Evolutionary conservation across 2,888 invertebrate species (phyloP), one percentile per base, ranked within the genome.

Genomic region (Eurytoma adleriae): DNA sequence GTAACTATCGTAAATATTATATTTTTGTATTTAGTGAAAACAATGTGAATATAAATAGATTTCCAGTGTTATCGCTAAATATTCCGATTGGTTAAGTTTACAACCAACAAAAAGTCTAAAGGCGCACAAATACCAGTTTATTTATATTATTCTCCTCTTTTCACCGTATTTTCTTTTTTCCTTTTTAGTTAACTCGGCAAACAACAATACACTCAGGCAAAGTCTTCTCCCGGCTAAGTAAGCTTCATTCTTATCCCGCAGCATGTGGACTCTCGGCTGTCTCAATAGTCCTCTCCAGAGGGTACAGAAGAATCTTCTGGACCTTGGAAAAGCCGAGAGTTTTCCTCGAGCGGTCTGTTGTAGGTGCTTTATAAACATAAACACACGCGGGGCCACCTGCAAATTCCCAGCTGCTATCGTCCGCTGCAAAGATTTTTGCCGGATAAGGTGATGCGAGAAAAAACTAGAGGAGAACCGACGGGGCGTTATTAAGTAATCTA

Each of bases 161-260:
- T 4, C 16, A 14, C 30, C 54, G 12, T 13, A 27, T 61, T 50
- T 52, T 68, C 61, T 30, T 12, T 68, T 52, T 50, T 59, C 12
- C 48, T 24, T 16, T 54, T 24, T 20, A 13, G 12, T 48, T 64
- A 67, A 75, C 68, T 68, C 52, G 48, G 59, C 61, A 68, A 73
- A 76, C 76, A 76, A 68, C 68, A 76, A 76, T 76, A 69, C 69
- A 76, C 69, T 76, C 69, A 69, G 68, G 48, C 48, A 20, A 68
- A 61, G 61, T 40, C 54, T 62, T 68, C 54, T 61, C 54, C 69
- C 18, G 30, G 18, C 40, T 76, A 76, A 76, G 76, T 76, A 66
- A 73, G 73, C 73, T 66, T 66, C 40, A 69, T 76, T 62, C 75
- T 75, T 69, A 76, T 69, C 76, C 76, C 7, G 5, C 20, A 5